phyloP scores from a whole-genome alignment of 2,797 vertebrate species.

The Florisuga fusca region DNA sequence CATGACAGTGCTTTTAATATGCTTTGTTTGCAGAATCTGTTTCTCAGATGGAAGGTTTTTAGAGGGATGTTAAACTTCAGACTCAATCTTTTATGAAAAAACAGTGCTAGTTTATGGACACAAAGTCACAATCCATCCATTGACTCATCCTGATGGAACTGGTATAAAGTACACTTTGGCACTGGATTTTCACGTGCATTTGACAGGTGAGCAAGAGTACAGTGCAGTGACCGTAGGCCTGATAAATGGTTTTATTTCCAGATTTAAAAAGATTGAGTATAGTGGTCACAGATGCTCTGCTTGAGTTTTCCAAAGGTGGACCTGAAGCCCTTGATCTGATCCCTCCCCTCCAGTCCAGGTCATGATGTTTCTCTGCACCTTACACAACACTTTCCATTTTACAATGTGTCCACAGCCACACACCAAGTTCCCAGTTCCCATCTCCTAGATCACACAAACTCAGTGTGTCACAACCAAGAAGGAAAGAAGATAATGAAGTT shows the following conservation, averaged over 20 bases:
- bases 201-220: neutral
- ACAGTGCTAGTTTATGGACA: neutral
- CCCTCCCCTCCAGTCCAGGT: neutral
- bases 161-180: neutral
- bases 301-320: neutral
- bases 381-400: neutral
- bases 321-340: neutral
- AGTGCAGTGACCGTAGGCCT: neutral
- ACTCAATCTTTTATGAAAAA: neutral
- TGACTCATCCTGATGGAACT: neutral
- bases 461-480: neutral
- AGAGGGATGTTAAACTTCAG: neutral
- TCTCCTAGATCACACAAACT: neutral
- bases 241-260: neutral
- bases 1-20: neutral
- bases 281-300: neutral
- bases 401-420: neutral
- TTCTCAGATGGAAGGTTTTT: neutral
- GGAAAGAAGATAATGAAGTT: neutral
- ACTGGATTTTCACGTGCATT: neutral
- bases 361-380: neutral
- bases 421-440: neutral
- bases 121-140: neutral
- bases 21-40: neutral
- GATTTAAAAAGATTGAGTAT: neutral